Conservation (phyloP, 2,113 vertebrate species). For the Dasyprocta punctata region DNA sequence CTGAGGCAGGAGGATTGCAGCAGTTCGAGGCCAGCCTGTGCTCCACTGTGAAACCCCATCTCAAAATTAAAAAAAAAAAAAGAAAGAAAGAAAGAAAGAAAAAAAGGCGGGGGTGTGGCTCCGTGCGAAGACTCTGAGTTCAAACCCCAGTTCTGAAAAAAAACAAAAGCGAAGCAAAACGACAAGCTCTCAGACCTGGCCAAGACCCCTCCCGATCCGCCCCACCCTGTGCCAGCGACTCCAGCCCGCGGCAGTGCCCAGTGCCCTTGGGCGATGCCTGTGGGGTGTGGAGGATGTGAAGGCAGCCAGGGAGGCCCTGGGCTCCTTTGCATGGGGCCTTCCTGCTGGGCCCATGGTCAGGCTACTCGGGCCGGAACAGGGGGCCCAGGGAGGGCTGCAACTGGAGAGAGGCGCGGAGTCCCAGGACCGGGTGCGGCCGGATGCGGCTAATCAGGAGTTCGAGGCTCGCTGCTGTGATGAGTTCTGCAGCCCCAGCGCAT, state of each 20-base stretch:
- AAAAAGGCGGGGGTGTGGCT: not conserved
- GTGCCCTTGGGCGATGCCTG: not conserved
- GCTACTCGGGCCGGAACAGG: too few relatives aligned
- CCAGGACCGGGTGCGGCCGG: too few relatives aligned
- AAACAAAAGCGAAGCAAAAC: not conserved
- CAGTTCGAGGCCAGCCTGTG: not conserved
- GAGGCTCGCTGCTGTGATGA: too few relatives aligned
- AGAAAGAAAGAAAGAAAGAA: too few relatives aligned
- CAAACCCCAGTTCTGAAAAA: not conserved
- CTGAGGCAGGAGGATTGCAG: not conserved
- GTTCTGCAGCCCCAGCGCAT: not conserved
- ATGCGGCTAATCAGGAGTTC: too few relatives aligned
- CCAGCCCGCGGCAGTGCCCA: accelerated
- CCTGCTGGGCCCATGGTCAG: too few relatives aligned
- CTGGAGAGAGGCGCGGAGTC: not conserved
- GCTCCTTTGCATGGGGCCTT: not conserved
- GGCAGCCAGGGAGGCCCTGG: too few relatives aligned
- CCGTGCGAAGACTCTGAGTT: not conserved
- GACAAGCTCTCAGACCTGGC: not conserved
- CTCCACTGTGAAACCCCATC: not conserved
- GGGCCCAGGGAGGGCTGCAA: not conserved
- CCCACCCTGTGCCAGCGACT: not conserved
- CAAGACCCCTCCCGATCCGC: not conserved
- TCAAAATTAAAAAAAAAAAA: not conserved
- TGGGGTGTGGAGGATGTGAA: too few relatives aligned